phyloP scores from a whole-genome alignment of 1,140 invertebrate genomes.

The Platyscapa corneri region DNA sequence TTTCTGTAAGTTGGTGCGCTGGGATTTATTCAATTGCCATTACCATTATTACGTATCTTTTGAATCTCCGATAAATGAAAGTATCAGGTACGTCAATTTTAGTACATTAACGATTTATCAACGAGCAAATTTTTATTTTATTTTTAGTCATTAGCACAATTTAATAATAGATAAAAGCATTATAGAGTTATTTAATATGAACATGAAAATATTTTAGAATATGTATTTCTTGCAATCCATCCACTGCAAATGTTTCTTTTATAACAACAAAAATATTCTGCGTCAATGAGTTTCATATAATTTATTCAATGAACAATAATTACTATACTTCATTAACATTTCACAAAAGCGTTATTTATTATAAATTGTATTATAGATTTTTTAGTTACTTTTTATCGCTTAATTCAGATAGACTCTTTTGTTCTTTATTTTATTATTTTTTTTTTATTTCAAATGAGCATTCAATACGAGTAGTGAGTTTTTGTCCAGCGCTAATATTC shows the following conservation, averaged over 20 bases:
- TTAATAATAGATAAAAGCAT: conserved; percentile 41
- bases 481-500: not conserved
- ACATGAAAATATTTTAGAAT: conserved; percentile 29
- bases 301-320: conserved; percentile 22
- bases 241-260: conserved; percentile 51
- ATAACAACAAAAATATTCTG: conserved; percentile 37
- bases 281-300: not conserved
- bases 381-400: conserved; percentile 4
- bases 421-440: not conserved
- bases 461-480: conserved; percentile 34
- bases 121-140: conserved; percentile 36
- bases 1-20: conserved; percentile 12
- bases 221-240: not conserved
- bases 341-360: conserved; percentile 28
- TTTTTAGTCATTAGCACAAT: conserved; percentile 46
- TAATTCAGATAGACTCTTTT: conserved; percentile 12
- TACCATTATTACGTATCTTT: conserved; percentile 34
- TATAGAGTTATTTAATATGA: conserved; percentile 16
- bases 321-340: conserved; percentile 51
- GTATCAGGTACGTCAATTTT: conserved; percentile 48
- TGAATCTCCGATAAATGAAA: conserved; percentile 44
- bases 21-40: conserved; percentile 16
- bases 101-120: conserved; percentile 45
- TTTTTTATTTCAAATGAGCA: not conserved
- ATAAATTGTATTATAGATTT: conserved; percentile 37